Percentiles rank a stretch among this genome's conserved stretches.
Evolutionary conservation across 2,888 invertebrate genomes (phyloP).

Genomic region (Drosophila hamatofila): DNA sequence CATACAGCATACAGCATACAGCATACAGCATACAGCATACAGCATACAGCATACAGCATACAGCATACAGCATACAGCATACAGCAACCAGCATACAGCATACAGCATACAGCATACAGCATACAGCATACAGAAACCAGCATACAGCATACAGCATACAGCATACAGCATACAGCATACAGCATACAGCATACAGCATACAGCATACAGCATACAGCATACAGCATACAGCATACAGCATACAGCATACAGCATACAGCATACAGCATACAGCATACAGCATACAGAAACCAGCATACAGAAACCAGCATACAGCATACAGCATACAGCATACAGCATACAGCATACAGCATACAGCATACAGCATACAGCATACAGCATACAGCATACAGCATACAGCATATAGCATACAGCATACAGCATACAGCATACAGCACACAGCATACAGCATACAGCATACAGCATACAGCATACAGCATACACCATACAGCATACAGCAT

Average conservation of each 20-base stretch:
- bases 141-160: neutral
- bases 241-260: conserved; percentile 19
- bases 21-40: conserved; percentile 6
- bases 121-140: neutral
- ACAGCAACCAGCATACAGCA: conserved; percentile 15
- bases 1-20: conserved; percentile 30
- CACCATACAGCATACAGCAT: no score
- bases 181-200: neutral
- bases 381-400: conserved; percentile 17
- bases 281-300: neutral
- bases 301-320: neutral
- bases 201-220: neutral
- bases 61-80: conserved; percentile 18
- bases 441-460: no score
- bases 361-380: neutral
- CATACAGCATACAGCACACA: neutral
- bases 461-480: no score
- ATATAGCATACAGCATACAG: conserved; percentile 23
- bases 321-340: neutral
- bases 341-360: neutral
- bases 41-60: neutral
- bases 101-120: conserved; percentile 14
- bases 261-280: conserved; percentile 10
- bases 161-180: neutral
- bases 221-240: conserved; percentile 17